phyloP scores from a whole-genome alignment of 2,113 vertebrate species.

The Mystacornis crossleyi region DNA sequence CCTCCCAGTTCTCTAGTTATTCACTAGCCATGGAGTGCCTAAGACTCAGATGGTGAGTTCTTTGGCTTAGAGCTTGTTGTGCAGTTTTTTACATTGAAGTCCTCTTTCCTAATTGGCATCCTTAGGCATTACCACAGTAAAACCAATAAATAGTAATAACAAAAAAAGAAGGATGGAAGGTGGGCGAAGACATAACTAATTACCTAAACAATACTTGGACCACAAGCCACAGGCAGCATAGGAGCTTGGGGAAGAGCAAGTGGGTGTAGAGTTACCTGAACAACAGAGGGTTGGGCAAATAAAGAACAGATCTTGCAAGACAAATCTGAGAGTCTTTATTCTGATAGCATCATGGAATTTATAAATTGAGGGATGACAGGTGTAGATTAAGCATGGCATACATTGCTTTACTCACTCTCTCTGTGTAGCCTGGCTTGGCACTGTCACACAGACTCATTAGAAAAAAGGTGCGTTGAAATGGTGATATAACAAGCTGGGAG shows the following conservation, averaged over 20 bases:
- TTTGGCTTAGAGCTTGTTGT: background rate
- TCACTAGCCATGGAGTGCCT: background rate
- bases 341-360: slow-evolving; percentile 51
- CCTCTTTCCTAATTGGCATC: background rate
- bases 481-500: background rate
- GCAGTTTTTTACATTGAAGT: background rate
- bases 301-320: slow-evolving; percentile 7
- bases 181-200: slow-evolving; percentile 32
- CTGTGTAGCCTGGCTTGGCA: background rate
- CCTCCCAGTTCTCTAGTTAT: background rate
- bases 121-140: background rate
- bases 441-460: background rate
- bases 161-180: background rate
- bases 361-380: slow-evolving; percentile 32
- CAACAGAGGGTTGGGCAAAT: background rate
- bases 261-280: slow-evolving; percentile 24
- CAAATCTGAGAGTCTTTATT: slow-evolving; percentile 18
- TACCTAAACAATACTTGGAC: slow-evolving; percentile 29
- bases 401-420: background rate
- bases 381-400: background rate
- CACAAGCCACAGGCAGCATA: slow-evolving; percentile 5
- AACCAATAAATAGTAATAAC: slow-evolving; percentile 41
- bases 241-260: background rate
- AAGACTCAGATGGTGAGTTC: background rate
- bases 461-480: background rate